Conservation (phyloP, 1,140 invertebrate genomes). For the Drosophila lacertosa region DNA sequence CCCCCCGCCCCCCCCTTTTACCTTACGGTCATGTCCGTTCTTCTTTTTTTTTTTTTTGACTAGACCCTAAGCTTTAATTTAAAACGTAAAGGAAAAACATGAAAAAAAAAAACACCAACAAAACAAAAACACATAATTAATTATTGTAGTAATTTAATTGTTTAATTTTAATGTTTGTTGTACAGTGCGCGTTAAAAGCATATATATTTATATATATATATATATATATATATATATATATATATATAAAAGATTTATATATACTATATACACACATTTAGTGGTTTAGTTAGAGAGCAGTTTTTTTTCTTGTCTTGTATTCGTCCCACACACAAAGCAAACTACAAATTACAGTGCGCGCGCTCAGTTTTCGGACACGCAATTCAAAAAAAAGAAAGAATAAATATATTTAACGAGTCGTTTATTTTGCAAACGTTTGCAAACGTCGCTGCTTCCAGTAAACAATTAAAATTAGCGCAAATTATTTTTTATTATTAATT, state of each 20-base stretch:
- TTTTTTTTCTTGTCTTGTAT: slow-evolving; percentile 3
- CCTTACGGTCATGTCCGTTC: no score
- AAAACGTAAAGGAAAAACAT: slow-evolving; percentile 24
- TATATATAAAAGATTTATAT: slow-evolving; percentile 18
- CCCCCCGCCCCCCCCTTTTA: no score
- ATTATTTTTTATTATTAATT: slow-evolving; percentile 53
- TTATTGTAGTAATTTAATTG: slow-evolving; percentile 74
- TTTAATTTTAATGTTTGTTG: slow-evolving; percentile 65
- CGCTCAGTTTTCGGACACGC: not conserved
- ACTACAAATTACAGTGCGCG: not conserved
- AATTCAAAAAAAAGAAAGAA: not conserved
- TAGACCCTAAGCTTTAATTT: slow-evolving; percentile 54
- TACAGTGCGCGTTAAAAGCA: slow-evolving; percentile 66
- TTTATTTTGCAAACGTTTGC: slow-evolving; percentile 4
- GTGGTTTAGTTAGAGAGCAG: slow-evolving; percentile 24
- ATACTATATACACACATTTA: slow-evolving; percentile 22
- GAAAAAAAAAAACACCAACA: slow-evolving; percentile 1
- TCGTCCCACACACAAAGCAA: not conserved
- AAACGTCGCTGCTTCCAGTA: slow-evolving; percentile 66
- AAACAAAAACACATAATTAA: slow-evolving; percentile 23
- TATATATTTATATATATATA: slow-evolving; percentile 35
- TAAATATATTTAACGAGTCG: slow-evolving; percentile 13
- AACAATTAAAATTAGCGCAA: slow-evolving; percentile 69
- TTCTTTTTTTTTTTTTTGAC: slow-evolving; percentile 43
- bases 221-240: slow-evolving; percentile 17